Conservation (phyloP, 2,113 vertebrate genomes). For the Varanus salvator region DNA sequence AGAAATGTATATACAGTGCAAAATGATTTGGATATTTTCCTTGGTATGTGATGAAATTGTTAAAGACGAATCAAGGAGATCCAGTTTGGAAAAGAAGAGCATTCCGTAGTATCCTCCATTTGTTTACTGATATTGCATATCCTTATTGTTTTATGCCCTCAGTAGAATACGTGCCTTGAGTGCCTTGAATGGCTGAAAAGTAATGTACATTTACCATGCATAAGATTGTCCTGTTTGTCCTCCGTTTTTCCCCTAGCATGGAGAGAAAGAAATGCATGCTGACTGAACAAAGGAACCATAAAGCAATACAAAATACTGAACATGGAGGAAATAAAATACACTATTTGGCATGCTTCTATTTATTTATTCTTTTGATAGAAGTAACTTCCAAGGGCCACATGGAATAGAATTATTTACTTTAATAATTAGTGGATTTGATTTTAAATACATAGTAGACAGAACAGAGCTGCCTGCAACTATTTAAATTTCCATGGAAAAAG, state of each 20-base stretch:
- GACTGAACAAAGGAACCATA: neutral
- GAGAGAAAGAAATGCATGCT: neutral
- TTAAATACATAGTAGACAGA: neutral
- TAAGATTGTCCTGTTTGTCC: neutral
- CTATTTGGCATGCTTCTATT: neutral
- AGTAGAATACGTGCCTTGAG: no score
- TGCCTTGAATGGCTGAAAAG: neutral
- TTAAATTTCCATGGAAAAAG: conserved; percentile 22
- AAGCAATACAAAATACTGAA: neutral
- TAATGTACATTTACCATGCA: neutral
- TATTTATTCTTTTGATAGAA: neutral
- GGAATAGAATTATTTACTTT: neutral
- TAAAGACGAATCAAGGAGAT: neutral
- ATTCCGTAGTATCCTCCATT: neutral
- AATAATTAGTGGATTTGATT: neutral
- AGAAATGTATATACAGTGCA: conserved; percentile 33
- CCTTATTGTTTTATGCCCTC: neutral
- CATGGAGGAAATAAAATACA: neutral
- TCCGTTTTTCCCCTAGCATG: neutral
- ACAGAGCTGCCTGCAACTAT: neutral
- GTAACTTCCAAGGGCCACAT: neutral
- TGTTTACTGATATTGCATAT: neutral
- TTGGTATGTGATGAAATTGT: conserved; percentile 2
- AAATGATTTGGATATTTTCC: conserved; percentile 51
- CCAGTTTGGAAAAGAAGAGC: neutral